phyloP scores from a whole-genome alignment of 2,888 invertebrate species.

The Chrysolina americana region DNA sequence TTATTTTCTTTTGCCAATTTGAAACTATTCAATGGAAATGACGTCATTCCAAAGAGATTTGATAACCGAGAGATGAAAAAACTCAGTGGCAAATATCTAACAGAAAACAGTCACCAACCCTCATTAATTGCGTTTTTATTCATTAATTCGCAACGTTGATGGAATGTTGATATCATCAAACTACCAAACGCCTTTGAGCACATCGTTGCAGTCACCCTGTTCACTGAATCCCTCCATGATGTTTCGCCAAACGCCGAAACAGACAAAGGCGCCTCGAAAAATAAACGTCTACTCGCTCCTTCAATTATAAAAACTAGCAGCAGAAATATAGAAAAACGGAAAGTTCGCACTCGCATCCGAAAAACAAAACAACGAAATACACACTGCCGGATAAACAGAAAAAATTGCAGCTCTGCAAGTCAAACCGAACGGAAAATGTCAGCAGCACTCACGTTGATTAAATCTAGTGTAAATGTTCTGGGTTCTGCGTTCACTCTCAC shows the following conservation, averaged over 20 bases:
- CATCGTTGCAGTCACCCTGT: too few relatives aligned
- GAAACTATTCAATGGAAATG: too few relatives aligned
- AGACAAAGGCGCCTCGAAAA: not conserved
- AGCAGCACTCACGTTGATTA: constrained; percentile 45
- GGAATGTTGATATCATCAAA: too few relatives aligned
- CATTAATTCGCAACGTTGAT: too few relatives aligned
- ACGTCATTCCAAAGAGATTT: too few relatives aligned
- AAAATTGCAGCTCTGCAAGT: constrained; percentile 21
- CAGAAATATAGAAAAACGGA: not conserved
- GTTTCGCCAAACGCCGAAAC: not conserved
- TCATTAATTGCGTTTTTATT: too few relatives aligned
- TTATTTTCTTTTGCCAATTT: too few relatives aligned
- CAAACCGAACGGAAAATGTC: constrained; percentile 39
- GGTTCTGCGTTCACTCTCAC: constrained; percentile 38
- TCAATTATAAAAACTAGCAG: not conserved
- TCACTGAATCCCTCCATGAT: too few relatives aligned
- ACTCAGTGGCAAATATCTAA: too few relatives aligned
- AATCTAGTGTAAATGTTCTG: constrained; percentile 44
- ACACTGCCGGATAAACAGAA: constrained; percentile 12
- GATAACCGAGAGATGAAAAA: too few relatives aligned
- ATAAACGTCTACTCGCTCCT: not conserved
- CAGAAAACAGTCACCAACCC: too few relatives aligned
- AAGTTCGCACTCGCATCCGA: not conserved
- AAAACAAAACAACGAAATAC: constrained; percentile 15
- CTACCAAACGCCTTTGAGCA: too few relatives aligned